Evolutionary conservation across 2,113 vertebrate genomes (phyloP).

Genomic region (Semnopithecus entellus): DNA sequence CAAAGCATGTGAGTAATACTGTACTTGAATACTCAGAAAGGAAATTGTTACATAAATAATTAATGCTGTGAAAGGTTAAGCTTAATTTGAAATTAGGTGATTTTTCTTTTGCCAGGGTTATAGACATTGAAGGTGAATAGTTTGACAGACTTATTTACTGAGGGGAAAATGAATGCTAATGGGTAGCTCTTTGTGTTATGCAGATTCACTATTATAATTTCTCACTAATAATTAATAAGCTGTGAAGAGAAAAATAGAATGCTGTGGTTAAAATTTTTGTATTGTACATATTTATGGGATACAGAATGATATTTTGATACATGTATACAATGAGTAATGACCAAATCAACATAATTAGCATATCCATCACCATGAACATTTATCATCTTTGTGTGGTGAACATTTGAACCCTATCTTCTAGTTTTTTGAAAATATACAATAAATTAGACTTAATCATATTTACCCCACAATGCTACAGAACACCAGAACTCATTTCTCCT

Average conservation of each 20-base stretch:
- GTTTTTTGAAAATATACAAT: not conserved
- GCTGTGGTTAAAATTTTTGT: not conserved
- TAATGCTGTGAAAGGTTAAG: constrained; percentile 69
- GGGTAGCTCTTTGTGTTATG: not conserved
- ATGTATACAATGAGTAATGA: not conserved
- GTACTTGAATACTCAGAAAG: constrained; percentile 48
- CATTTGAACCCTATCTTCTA: not conserved
- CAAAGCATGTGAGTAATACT: constrained; percentile 34
- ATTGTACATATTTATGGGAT: not conserved
- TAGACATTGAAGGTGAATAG: constrained; percentile 36
- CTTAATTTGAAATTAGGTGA: constrained; percentile 69
- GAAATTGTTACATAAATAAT: constrained; percentile 72
- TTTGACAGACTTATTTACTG: not conserved
- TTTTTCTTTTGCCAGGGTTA: constrained; percentile 48
- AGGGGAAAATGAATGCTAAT: constrained; percentile 4
- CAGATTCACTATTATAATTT: not conserved
- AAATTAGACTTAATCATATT: not conserved
- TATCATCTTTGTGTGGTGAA: not conserved
- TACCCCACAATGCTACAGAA: not conserved
- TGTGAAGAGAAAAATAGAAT: not conserved
- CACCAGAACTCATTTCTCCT: not conserved
- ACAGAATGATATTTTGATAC: not conserved
- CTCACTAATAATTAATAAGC: constrained; percentile 1
- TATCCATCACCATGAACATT: not conserved
- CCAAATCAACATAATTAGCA: not conserved